phyloP scores from a whole-genome alignment of 2,888 invertebrate species.

The Amiota mariae region DNA sequence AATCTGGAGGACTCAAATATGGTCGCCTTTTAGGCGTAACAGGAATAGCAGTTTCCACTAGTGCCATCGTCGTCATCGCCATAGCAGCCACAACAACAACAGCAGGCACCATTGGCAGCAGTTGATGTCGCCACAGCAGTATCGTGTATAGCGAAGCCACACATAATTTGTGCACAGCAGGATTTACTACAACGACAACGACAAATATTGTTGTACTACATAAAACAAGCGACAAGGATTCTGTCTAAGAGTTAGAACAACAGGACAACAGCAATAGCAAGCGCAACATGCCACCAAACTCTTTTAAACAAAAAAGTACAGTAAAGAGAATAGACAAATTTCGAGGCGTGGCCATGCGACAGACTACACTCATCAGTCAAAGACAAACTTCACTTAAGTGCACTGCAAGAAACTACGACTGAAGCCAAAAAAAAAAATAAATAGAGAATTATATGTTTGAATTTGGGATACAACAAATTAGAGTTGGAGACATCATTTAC shows the following conservation, averaged over 20 bases:
- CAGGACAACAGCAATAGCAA: background rate
- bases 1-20: background rate
- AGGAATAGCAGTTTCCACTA: background rate
- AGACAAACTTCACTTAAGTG: background rate
- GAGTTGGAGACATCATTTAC: too few species aligned
- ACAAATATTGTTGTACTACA: background rate
- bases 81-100: background rate
- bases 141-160: slow-evolving; percentile 24
- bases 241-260: background rate
- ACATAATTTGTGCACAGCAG: slow-evolving; percentile 28
- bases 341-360: background rate
- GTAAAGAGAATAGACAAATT: background rate
- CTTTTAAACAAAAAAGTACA: background rate
- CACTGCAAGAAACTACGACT: too few species aligned
- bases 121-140: background rate
- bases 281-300: slow-evolving; percentile 12
- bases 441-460: too few species aligned
- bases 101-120: background rate
- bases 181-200: slow-evolving; percentile 12
- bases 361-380: background rate
- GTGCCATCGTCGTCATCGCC: background rate
- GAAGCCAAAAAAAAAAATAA: too few species aligned
- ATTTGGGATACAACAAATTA: too few species aligned
- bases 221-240: slow-evolving; percentile 15
- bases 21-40: slow-evolving; percentile 19